These are phyloP conservation scores for Cacoxenus indagator DNA, from an alignment of 2,888 invertebrate species.

Conservation along the genomic window DNA sequence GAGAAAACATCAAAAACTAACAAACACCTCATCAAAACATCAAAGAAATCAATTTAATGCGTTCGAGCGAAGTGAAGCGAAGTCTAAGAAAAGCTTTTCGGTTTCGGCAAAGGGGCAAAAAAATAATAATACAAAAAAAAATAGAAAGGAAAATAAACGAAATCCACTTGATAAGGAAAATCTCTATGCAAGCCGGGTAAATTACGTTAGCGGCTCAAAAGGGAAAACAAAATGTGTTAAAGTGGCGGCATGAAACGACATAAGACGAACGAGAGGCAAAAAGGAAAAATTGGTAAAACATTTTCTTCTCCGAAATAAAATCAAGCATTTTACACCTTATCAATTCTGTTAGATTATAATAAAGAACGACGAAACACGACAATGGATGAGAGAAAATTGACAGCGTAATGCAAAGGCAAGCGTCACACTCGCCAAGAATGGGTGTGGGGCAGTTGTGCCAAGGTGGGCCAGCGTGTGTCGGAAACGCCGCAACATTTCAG, in stretches of 20 bases:
- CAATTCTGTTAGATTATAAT: slow-evolving; percentile 63
- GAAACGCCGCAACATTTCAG: slow-evolving; percentile 27
- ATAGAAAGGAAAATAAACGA: not conserved
- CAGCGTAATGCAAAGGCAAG: slow-evolving; percentile 4
- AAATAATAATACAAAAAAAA: not conserved
- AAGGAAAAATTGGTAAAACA: slow-evolving; percentile 37
- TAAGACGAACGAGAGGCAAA: not conserved
- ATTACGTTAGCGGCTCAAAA: slow-evolving; percentile 33
- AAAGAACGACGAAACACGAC: slow-evolving; percentile 28
- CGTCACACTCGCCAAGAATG: not conserved
- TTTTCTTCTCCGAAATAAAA: slow-evolving; percentile 56
- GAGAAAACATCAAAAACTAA: slow-evolving; percentile 58
- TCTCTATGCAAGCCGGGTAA: slow-evolving; percentile 27
- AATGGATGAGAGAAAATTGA: slow-evolving; percentile 20
- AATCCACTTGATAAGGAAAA: slow-evolving; percentile 13
- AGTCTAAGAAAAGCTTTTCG: slow-evolving; percentile 46
- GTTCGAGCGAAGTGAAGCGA: slow-evolving; percentile 32
- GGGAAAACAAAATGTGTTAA: slow-evolving; percentile 8
- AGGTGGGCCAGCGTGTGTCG: not conserved
- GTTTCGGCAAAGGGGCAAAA: slow-evolving; percentile 14
- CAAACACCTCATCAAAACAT: slow-evolving; percentile 51
- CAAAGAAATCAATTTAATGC: slow-evolving; percentile 49
- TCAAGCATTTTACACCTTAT: slow-evolving; percentile 63
- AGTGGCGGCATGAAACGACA: slow-evolving; percentile 10
- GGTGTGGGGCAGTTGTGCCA: too few species aligned